Conservation (phyloP, 2,888 invertebrate genomes). For the Mesorhabditis spiculigera region DNA sequence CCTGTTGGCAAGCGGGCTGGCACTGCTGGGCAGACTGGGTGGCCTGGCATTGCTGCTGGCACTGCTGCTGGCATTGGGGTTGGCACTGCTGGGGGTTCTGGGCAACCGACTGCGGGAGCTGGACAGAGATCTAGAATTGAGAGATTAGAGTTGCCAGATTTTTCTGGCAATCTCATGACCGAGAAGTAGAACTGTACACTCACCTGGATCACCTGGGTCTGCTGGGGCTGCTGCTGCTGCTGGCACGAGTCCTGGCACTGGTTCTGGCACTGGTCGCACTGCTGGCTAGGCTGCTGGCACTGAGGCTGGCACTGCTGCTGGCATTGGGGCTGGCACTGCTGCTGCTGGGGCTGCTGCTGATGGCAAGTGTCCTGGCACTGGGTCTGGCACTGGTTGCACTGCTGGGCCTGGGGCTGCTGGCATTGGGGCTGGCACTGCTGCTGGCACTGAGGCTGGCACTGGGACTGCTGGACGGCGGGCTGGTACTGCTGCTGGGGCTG, state of each 20-base stretch:
- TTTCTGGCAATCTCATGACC: background rate
- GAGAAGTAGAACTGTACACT: background rate
- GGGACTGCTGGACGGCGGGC: no score
- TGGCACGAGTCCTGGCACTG: slow-evolving; percentile 28
- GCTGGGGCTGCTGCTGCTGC: background rate
- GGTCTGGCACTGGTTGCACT: slow-evolving; percentile 7
- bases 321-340: slow-evolving; percentile 17
- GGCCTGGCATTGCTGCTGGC: slow-evolving; percentile 17
- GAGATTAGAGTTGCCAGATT: background rate
- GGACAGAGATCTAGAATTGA: background rate
- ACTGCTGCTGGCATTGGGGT: slow-evolving; percentile 22
- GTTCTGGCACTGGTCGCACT: slow-evolving; percentile 22
- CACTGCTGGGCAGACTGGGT: slow-evolving; percentile 17
- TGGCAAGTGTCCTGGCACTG: no score
- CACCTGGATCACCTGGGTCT: slow-evolving; percentile 4
- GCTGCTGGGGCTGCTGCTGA: no score
- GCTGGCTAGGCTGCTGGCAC: slow-evolving; percentile 18
- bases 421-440: slow-evolving; percentile 24
- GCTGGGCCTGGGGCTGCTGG: slow-evolving; percentile 18
- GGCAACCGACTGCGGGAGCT: slow-evolving; percentile 7
- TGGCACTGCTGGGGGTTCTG: slow-evolving; percentile 16
- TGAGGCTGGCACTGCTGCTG: slow-evolving; percentile 24
- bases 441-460: slow-evolving; percentile 21
- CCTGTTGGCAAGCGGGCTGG: slow-evolving; percentile 15
- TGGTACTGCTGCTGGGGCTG: background rate